phyloP scores from a whole-genome alignment of 2,888 invertebrate genomes.

The Acholoe squamosa region DNA sequence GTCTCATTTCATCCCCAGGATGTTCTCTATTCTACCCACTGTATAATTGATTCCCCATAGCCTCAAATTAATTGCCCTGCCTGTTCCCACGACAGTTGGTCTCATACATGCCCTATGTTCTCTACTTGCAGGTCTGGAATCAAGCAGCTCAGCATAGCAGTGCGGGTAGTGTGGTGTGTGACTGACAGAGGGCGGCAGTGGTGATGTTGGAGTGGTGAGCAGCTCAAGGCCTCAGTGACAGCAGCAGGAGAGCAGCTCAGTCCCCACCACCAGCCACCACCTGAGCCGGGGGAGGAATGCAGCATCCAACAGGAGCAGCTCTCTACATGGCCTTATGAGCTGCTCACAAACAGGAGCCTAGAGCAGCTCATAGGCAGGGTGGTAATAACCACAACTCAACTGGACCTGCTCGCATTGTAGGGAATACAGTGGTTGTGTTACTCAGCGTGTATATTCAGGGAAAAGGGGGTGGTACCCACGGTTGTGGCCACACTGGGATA shows the following conservation, averaged over 20 bases:
- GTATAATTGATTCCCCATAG: no score
- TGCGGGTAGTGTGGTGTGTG: background rate
- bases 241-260: slow-evolving; percentile 10
- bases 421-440: no score
- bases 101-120: background rate
- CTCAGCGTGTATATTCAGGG: no score
- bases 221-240: background rate
- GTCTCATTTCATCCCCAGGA: no score
- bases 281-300: background rate
- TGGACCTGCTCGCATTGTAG: no score
- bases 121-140: background rate
- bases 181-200: background rate
- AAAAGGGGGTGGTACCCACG: no score
- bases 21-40: no score
- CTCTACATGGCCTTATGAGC: background rate
- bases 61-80: background rate
- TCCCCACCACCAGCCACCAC: background rate
- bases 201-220: background rate
- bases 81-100: background rate
- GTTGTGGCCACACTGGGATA: no score
- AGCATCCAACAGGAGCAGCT: background rate
- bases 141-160: no score
- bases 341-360: background rate
- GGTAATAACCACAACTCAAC: background rate
- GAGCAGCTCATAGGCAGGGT: background rate